Base-by-base conservation (phyloP, 2,888 invertebrate genomes). In the Lasioglossum malachurum region DNA sequence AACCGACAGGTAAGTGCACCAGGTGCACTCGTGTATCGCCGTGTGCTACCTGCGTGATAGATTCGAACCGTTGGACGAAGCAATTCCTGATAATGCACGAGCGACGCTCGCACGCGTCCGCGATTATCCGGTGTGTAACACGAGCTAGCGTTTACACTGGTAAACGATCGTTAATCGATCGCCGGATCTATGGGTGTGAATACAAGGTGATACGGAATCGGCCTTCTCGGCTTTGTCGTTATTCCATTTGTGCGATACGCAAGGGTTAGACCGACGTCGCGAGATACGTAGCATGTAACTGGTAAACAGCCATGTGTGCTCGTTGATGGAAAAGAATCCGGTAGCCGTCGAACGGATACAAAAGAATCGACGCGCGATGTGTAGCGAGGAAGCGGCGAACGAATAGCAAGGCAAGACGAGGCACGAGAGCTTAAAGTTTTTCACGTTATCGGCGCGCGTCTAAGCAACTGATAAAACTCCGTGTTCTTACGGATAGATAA, bases 401-500 rank as follows among this genome's bases (percentile, higher is more conserved):
- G 81, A 79, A 64, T 35, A 64, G 64, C 64, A 77, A 87, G 69
- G 19, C 67, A 10, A 67, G 35, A 82, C 82, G 84, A 88, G 80
- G 78, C 75, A 84, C 77, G 85, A 85, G 88, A 90, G 92, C 90
- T 91, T 91, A 91, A 90, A 91, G 90, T 89, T 91, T 64, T 92
- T 91, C 90, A 82, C 89, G 93, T 94, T 94, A 94, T 94, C 94
- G 93, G 91, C 83, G 82, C 89, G 87, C 92, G 93, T 94, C 94
- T 95, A 95, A 95, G 95, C 94, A 94, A 93, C 94, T 95, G 95
- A 95, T 95, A 95, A 95, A 95, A 93, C 92, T 93, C 91, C 93
- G 93, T 94, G 92, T 93, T 93, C 91, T 91, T 92, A 93, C 93
- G 93, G 92, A 93, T 91, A 94, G 95, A 95, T 95, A 95, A 95